Evolutionary conservation across 2,797 vertebrate genomes (phyloP).

Genomic region (Arvicola amphibius): DNA sequence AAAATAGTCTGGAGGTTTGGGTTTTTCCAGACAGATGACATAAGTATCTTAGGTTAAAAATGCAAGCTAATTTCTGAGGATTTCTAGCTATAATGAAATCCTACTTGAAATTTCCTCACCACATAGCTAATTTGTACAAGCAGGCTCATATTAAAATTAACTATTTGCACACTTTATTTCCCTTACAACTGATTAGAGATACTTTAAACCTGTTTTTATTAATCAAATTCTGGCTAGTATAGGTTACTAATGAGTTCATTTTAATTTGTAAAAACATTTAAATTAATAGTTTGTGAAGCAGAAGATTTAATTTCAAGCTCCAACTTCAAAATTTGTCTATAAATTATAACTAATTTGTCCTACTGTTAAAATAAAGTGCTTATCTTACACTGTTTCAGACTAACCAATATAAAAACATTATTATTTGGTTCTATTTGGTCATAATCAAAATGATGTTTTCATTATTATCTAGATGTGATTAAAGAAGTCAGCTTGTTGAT

Average conservation of each 20-base stretch:
- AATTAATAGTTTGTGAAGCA: not conserved
- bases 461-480: not conserved
- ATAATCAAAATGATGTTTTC: not conserved
- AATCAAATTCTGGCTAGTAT: not conserved
- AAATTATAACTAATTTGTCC: not conserved
- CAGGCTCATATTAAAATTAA: slow-evolving; percentile 25
- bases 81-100: not conserved
- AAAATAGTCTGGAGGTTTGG: slow-evolving; percentile 20
- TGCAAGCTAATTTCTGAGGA: not conserved
- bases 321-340: slow-evolving; percentile 29
- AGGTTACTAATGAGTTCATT: not conserved
- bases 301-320: not conserved
- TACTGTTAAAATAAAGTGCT: not conserved
- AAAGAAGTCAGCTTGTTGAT: not conserved
- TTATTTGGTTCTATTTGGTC: not conserved
- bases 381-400: not conserved
- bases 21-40: not conserved
- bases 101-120: not conserved
- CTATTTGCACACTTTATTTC: not conserved
- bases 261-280: not conserved
- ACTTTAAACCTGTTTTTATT: not conserved
- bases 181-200: not conserved
- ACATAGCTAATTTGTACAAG: not conserved
- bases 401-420: not conserved
- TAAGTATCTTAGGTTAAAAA: not conserved